Evolutionary conservation across 2,888 invertebrate species (phyloP).

Genomic region (Labia minor): DNA sequence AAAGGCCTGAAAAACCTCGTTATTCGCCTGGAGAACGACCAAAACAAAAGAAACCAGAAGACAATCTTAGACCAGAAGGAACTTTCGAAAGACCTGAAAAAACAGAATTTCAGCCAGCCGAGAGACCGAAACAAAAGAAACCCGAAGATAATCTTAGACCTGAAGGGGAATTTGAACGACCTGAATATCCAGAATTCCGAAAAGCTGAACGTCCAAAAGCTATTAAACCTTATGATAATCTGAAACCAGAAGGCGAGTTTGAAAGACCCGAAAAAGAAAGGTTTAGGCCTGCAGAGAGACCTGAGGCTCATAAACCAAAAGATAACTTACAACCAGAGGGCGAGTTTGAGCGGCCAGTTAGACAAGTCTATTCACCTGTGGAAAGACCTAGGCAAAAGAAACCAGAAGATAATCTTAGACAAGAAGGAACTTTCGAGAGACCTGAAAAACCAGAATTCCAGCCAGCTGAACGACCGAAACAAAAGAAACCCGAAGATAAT

Average conservation of each 20-base stretch:
- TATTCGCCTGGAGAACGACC: constrained; percentile 40
- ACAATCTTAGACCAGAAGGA: constrained; percentile 45
- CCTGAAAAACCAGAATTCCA: constrained; percentile 37
- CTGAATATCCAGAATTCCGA: constrained; percentile 29
- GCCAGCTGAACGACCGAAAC: constrained; percentile 37
- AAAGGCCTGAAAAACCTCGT: constrained; percentile 39
- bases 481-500: constrained; percentile 36
- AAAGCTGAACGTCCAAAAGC: constrained; percentile 33
- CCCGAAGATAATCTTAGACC: constrained; percentile 40
- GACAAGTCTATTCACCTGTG: constrained; percentile 35
- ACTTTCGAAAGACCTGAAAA: constrained; percentile 34
- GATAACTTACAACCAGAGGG: constrained; percentile 43
- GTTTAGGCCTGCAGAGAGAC: constrained; percentile 36
- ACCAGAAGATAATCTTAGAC: constrained; percentile 39
- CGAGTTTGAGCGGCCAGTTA: constrained; percentile 36
- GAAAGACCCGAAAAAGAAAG: constrained; percentile 27
- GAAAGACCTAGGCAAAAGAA: constrained; percentile 36
- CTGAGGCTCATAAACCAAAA: constrained; percentile 35
- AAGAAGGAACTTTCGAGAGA: constrained; percentile 43
- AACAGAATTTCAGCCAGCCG: constrained; percentile 37
- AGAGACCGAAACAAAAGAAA: constrained; percentile 33
- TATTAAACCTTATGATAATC: constrained; percentile 40
- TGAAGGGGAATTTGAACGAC: constrained; percentile 39
- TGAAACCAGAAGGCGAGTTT: constrained; percentile 48
- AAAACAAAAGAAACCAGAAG: constrained; percentile 36